Evolutionary conservation across 2,797 vertebrate species (phyloP), one percentile per base, ranked within the genome.

Genomic region (Chelon auratus): DNA sequence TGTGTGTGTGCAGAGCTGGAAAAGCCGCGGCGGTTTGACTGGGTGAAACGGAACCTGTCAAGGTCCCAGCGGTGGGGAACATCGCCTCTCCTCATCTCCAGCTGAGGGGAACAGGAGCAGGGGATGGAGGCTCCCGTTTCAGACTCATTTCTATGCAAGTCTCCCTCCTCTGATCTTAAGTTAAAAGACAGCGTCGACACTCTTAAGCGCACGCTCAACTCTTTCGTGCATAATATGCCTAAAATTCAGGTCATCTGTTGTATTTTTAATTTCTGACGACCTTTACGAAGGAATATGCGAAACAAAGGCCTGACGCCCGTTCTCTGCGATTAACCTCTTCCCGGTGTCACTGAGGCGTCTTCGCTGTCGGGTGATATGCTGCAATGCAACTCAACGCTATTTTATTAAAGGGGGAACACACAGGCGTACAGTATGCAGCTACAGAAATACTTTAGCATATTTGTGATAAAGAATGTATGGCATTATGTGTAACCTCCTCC

Each of bases 201-300:
- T 87, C 86, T 90, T 85, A 86, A 88, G 80, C 87, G 80, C 78
- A 72, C 53, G 60, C 68, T 73, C 68, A 0, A 64, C 80, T 80
- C 86, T 83, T 89, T 87, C 81, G 77, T 87, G 87, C 86, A 92
- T 90, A 89, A 92, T 81, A 45, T 40, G 62, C 77, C 87, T 82
- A 51, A 68, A 74, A 91, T 90, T 84, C 80, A 82, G 81, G 77
- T 88, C 81, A 73, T 84, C 68, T 86, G 80, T 84, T 91, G 82
- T 85, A 92, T 93, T 87, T 93, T 92, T 90, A 82, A 90, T 92
- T 90, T 80, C 61, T 86, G 83, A 71, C 84, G 86, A 89, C 87
- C 86, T 88, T 89, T 79, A 75, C 72, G 72, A 83, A 36, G 72
- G 75, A 68, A 75, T 39, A 62, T 85, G 70, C 76, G 69, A 87